Percentiles rank a stretch among this genome's conserved stretches.
Conservation (phyloP, 2,888 invertebrate genomes). For the Poecilobothrus nobilitatus region DNA sequence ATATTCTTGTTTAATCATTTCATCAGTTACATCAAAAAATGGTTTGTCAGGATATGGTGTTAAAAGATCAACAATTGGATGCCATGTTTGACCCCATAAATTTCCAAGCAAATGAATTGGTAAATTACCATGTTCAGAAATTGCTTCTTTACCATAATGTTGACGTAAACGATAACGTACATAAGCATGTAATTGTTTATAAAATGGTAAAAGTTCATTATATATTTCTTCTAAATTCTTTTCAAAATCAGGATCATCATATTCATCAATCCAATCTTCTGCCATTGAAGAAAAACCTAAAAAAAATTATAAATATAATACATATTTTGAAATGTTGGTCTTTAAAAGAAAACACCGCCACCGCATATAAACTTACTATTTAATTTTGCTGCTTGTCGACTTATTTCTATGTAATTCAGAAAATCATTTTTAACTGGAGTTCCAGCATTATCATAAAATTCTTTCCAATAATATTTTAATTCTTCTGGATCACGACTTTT, state of each 20-base stretch:
- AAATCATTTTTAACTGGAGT: constrained; percentile 55
- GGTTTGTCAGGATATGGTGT: constrained; percentile 64
- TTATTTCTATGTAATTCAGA: constrained; percentile 56
- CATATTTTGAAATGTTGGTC: neutral
- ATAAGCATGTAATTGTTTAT: constrained; percentile 74
- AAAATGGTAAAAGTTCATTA: constrained; percentile 67
- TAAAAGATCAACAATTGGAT: constrained; percentile 46
- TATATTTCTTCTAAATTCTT: constrained; percentile 58
- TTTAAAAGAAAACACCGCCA: neutral
- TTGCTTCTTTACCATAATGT: constrained; percentile 60
- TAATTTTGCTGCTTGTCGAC: constrained; percentile 60
- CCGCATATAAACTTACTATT: constrained; percentile 50
- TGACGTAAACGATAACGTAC: constrained; percentile 61
- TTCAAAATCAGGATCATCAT: constrained; percentile 62
- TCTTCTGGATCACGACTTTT: constrained; percentile 66
- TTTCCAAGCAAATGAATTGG: constrained; percentile 71
- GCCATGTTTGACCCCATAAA: constrained; percentile 79
- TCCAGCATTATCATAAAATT: constrained; percentile 70
- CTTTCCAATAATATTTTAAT: constrained; percentile 66
- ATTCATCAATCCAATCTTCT: constrained; percentile 62
- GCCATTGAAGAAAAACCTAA: constrained; percentile 59
- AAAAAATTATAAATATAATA: neutral
- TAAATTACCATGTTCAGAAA: constrained; percentile 58
- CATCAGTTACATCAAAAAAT: constrained; percentile 59
- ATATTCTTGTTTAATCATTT: constrained; percentile 62